Evolutionary conservation across 2,113 vertebrate species (phyloP).

Genomic region (Willisornis vidua): DNA sequence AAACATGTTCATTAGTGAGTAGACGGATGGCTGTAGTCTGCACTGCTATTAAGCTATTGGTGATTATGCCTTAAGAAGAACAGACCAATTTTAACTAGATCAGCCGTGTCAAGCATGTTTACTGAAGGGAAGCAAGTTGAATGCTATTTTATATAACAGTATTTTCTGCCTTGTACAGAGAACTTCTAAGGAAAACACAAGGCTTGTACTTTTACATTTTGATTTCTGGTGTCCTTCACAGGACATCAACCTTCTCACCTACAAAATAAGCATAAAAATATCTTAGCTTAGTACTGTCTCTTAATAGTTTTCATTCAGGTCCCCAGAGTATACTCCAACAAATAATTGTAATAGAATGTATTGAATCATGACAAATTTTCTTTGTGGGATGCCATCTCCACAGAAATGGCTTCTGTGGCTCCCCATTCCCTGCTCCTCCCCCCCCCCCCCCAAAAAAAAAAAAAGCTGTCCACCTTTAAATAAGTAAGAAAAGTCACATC

Average conservation of each 20-base stretch:
- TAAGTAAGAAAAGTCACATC: not conserved
- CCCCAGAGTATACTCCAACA: not conserved
- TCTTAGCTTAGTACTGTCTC: not conserved
- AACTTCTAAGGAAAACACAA: not conserved
- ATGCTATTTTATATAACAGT: not conserved
- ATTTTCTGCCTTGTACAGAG: not conserved
- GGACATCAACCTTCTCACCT: not conserved
- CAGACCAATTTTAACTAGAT: not conserved
- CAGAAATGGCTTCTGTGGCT: not conserved
- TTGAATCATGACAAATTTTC: not conserved
- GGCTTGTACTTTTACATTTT: not conserved
- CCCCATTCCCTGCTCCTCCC: accelerated
- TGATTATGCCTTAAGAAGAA: not conserved
- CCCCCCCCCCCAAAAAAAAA: not conserved
- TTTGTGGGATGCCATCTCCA: not conserved
- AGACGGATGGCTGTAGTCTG: not conserved
- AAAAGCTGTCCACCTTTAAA: not conserved
- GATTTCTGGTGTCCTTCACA: not conserved
- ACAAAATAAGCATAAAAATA: not conserved
- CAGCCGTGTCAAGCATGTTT: not conserved
- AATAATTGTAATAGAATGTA: not conserved
- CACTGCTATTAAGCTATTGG: not conserved
- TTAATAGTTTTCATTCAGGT: not conserved
- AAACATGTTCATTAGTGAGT: not conserved
- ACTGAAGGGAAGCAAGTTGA: not conserved